Conservation (phyloP, 2,797 vertebrate genomes). For the Chelon auratus region DNA sequence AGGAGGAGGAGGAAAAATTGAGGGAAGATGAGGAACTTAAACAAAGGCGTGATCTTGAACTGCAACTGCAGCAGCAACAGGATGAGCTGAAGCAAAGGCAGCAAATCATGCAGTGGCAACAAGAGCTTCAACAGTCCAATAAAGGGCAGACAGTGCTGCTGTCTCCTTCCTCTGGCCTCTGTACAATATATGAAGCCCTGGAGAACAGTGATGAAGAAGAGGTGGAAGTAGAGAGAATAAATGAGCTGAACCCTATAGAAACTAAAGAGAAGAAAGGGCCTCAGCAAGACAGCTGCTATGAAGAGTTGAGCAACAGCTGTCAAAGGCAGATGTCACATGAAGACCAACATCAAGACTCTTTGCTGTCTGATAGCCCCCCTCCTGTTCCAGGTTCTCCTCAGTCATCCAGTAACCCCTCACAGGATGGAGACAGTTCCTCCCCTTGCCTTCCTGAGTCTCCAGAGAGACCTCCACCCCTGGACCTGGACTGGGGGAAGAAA, state of each 20-base stretch:
- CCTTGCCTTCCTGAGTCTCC: conserved; percentile 47
- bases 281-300: neutral
- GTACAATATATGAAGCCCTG: conserved; percentile 91
- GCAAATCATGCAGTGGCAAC: conserved; percentile 85
- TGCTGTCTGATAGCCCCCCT: conserved; percentile 18
- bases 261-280: neutral
- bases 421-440: conserved; percentile 42
- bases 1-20: conserved; percentile 30
- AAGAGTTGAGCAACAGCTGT: neutral
- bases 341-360: conserved; percentile 25
- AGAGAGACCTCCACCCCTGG: conserved; percentile 70
- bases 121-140: conserved; percentile 75
- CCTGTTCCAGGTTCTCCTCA: conserved; percentile 43
- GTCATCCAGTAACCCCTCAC: conserved; percentile 29
- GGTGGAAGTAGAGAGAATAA: conserved; percentile 36
- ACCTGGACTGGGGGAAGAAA: conserved; percentile 86
- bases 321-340: conserved; percentile 34
- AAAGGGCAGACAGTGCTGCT: conserved; percentile 66
- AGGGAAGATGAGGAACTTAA: conserved; percentile 51
- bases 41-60: conserved; percentile 71
- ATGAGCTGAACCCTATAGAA: conserved; percentile 9
- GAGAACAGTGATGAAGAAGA: conserved; percentile 84
- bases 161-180: conserved; percentile 82
- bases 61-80: conserved; percentile 82
- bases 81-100: conserved; percentile 81